phyloP scores from a whole-genome alignment of 2,797 vertebrate genomes.

The Hybognathus amarus region DNA sequence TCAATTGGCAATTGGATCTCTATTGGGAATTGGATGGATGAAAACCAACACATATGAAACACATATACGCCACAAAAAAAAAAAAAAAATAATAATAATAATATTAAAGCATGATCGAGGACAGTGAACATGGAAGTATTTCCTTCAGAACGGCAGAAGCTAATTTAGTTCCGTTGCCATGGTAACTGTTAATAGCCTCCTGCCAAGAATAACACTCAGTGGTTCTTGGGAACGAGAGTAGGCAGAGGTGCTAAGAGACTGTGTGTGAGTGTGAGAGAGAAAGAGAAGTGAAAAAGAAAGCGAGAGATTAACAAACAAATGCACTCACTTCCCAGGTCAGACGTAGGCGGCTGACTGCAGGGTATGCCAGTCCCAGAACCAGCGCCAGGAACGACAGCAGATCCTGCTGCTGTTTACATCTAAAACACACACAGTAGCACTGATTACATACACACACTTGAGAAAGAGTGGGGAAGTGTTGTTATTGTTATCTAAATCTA shows the following conservation, averaged over 20 bases:
- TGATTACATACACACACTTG: background rate
- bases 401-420: conserved; percentile 97
- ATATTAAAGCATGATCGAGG: background rate
- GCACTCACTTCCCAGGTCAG: conserved; percentile 94
- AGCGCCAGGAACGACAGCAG: conserved; percentile 93
- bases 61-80: background rate
- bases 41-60: conserved; percentile 2
- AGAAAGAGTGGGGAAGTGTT: background rate
- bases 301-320: conserved; percentile 1
- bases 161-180: conserved; percentile 54
- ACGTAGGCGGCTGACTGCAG: conserved; percentile 87
- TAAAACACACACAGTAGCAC: conserved; percentile 63
- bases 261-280: background rate
- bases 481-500: background rate
- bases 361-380: conserved; percentile 91
- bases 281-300: background rate
- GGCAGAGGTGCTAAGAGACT: conserved; percentile 32
- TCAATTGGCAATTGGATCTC: background rate
- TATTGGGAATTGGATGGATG: background rate
- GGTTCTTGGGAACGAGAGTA: conserved; percentile 45
- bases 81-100: no score
- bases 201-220: conserved; percentile 51
- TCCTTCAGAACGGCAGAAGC: conserved; percentile 35
- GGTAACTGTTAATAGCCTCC: conserved; percentile 54
- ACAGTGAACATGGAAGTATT: conserved; percentile 39